Base-by-base conservation (phyloP, 2,888 invertebrate genomes). In the Cantharis flavilabris region DNA sequence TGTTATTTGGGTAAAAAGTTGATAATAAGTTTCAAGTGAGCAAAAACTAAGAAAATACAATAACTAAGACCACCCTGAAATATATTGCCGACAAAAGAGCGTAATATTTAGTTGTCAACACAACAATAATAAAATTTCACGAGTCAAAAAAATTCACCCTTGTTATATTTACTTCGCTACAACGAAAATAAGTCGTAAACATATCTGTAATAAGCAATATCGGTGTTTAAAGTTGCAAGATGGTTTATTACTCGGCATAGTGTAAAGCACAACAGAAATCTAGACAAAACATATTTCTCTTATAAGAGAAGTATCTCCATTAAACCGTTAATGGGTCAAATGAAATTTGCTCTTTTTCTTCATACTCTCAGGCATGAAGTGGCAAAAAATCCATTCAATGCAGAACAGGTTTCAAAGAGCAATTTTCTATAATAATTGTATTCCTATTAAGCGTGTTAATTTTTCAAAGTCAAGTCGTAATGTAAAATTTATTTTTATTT, bases 221-320 rank as follows among this genome's bases (percentile, higher is more conserved):
- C 23, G 23, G 20, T 18, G 18, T 73, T 69, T 73, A 28, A 20
- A 28, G 70, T 64, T 70, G 33, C 71, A 71, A 62, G 70, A 75
- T 71, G 30, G 30, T 73, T 73, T 73, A 73, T 73, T 64, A 70
- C 62, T 20, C 70, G 33, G 65, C n/a, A n/a, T 33, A 62, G 70
- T 65, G 70, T 75, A 75, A 75, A 70, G 49, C 75, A 75, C 26
- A 71, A 49, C 2, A 49, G n/a, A 4, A 13, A 49, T 49, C 69
- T 72, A 71, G 71, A 75, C 71, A 71, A 72, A 75, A 72, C 75
- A 75, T 64, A 62, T 72, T 70, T 70, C 33, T 63, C 30, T 1
- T 16, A 69, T 75, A 74, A 23, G 16, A 71, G 65, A 49, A 62
- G 30, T 70, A 71, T 75, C 75, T 23, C n/a, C 62, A 75, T 75